Percentiles rank a stretch among this genome's conserved stretches.
phyloP scores from a whole-genome alignment of 64 coral and sea anemone genomes.

The Montipora efflorescens region DNA sequence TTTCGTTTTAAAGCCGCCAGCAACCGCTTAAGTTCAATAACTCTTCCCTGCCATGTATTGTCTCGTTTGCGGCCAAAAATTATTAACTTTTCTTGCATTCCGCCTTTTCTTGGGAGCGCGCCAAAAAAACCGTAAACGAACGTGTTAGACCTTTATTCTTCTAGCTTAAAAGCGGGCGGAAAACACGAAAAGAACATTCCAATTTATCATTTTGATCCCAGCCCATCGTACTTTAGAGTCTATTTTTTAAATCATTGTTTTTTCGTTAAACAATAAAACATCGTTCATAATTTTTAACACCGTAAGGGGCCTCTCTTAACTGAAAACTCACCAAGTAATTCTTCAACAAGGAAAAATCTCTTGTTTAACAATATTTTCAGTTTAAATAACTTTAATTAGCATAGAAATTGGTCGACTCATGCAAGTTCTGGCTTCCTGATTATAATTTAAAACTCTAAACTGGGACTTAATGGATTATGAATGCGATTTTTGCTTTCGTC shows the following conservation, averaged over 20 bases:
- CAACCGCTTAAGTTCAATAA: slow-evolving; percentile 18
- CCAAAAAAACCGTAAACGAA: not conserved
- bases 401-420: slow-evolving; percentile 73
- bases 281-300: slow-evolving; percentile 43
- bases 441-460: slow-evolving; percentile 59
- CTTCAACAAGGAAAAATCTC: slow-evolving; percentile 33
- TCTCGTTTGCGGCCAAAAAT: not conserved
- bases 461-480: slow-evolving; percentile 17
- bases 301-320: slow-evolving; percentile 13
- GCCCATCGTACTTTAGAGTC: slow-evolving; percentile 14
- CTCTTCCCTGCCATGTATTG: not conserved
- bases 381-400: slow-evolving; percentile 84
- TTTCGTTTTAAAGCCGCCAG: not conserved
- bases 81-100: not conserved
- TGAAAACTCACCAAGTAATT: not conserved
- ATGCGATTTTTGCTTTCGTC: slow-evolving; percentile 38
- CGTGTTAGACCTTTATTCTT: not conserved
- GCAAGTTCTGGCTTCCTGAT: slow-evolving; percentile 33
- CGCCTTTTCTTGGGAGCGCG: not conserved
- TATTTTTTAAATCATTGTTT: slow-evolving; percentile 52
- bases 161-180: slow-evolving; percentile 49
- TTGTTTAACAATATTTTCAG: slow-evolving; percentile 55
- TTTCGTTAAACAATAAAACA: slow-evolving; percentile 38
- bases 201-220: slow-evolving; percentile 31
- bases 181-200: not conserved